Percentiles rank a stretch among this genome's conserved stretches.
These are phyloP conservation scores for Pegoplata infirma DNA, from an alignment of 2,888 invertebrate species.

Conservation along the genomic window DNA sequence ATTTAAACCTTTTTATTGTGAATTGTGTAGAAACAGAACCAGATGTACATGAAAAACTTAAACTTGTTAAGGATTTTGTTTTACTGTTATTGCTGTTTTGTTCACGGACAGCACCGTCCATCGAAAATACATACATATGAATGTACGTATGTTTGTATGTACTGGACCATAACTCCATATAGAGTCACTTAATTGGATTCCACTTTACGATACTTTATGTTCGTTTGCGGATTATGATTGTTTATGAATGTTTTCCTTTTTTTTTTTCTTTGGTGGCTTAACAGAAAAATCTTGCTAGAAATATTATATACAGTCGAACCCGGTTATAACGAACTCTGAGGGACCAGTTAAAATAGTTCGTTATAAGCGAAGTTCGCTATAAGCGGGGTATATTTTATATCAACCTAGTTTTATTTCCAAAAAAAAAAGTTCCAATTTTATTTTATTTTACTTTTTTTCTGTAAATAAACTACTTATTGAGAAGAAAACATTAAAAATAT, in stretches of 20 bases:
- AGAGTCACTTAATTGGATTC: constrained; percentile 70
- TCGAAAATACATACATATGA: background rate
- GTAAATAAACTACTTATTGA: no score
- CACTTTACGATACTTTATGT: constrained; percentile 69
- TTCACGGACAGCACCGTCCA: background rate
- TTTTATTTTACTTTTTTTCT: no score
- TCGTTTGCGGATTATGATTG: constrained; percentile 72
- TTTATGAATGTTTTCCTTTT: constrained; percentile 61
- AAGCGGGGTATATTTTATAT: no score
- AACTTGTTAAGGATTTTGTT: constrained; percentile 32
- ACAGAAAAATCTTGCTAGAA: no score
- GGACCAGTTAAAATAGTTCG: no score
- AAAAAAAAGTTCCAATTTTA: no score
- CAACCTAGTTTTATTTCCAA: no score
- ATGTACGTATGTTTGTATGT: background rate
- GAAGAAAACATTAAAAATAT: no score
- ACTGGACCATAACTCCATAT: background rate
- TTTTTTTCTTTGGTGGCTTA: no score
- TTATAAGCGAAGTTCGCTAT: no score
- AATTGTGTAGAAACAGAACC: background rate
- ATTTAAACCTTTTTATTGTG: constrained; percentile 20
- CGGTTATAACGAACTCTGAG: no score
- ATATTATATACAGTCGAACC: no score
- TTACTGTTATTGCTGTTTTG: background rate
- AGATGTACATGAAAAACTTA: background rate